Evolutionary conservation across 1,140 invertebrate species (phyloP).

Genomic region (Pseudomyrmex pallidus): DNA sequence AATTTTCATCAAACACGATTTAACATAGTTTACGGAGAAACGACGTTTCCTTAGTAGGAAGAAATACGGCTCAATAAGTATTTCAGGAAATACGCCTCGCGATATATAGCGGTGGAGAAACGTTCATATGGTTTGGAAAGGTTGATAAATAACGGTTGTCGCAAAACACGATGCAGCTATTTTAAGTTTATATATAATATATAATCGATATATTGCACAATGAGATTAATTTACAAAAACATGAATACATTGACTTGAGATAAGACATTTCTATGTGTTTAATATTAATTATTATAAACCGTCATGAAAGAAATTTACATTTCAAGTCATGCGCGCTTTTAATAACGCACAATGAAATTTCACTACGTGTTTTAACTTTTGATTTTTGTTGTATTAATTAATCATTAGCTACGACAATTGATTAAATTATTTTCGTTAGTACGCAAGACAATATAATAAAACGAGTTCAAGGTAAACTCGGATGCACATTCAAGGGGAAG

Average conservation of each 20-base stretch:
- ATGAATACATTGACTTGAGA: constrained; percentile 6
- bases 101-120: not conserved
- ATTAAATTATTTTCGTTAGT: constrained; percentile 29
- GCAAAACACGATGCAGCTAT: constrained; percentile 30
- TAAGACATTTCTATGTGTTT: not conserved
- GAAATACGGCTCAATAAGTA: constrained; percentile 59
- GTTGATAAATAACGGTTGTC: constrained; percentile 48
- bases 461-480: constrained; percentile 42
- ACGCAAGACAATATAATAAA: constrained; percentile 28
- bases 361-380: not conserved
- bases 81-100: constrained; percentile 44
- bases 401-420: not conserved
- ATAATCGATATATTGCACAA: not conserved
- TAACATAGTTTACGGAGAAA: constrained; percentile 4
- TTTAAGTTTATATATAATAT: constrained; percentile 27
- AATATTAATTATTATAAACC: not conserved
- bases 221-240: not conserved
- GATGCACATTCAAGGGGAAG: constrained; percentile 17
- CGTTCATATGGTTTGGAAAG: not conserved
- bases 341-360: not conserved
- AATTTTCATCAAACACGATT: constrained; percentile 38
- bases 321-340: not conserved
- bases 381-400: constrained; percentile 38
- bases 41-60: not conserved
- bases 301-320: not conserved